phyloP scores from a whole-genome alignment of 2,113 vertebrate genomes.

The Leptobrachium leishanense region DNA sequence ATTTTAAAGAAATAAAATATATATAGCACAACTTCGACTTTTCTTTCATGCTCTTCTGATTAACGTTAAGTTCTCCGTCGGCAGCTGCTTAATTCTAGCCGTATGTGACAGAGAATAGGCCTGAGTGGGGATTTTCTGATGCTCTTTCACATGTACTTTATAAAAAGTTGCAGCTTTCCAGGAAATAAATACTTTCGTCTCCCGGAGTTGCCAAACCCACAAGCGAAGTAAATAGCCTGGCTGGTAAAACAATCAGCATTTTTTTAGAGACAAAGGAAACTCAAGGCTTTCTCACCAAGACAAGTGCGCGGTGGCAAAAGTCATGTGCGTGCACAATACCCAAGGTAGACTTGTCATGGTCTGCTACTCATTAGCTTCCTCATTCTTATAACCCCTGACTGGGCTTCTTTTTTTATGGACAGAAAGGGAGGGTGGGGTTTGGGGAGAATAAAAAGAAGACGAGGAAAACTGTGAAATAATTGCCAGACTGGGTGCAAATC shows the following conservation, averaged over 20 bases:
- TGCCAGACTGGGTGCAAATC: conserved; percentile 28
- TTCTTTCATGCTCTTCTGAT: background rate
- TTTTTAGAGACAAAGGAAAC: background rate
- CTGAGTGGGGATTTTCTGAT: background rate
- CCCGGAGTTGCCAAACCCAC: background rate
- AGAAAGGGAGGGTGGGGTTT: background rate
- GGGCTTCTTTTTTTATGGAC: conserved; percentile 23
- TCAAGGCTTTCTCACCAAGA: conserved; percentile 1
- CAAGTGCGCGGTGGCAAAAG: background rate
- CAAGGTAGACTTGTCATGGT: conserved; percentile 25
- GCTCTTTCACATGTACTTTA: background rate
- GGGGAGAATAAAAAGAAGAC: background rate
- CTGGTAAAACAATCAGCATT: conserved; percentile 8
- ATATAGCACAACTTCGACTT: too few species aligned
- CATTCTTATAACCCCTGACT: conserved; percentile 11
- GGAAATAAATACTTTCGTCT: background rate
- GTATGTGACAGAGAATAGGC: background rate
- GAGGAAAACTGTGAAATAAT: conserved; percentile 26
- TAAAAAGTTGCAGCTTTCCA: too few species aligned
- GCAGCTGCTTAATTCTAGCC: background rate
- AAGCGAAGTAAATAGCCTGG: background rate
- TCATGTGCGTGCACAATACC: background rate
- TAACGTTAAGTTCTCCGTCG: background rate
- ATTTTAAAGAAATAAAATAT: too few species aligned
- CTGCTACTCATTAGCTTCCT: conserved; percentile 26